A percentile compares a stretch with the other conserved stretches of the same genome.
Evolutionary conservation across 2,888 invertebrate genomes (phyloP).

Genomic region (Cryptophagus acutangulus): DNA sequence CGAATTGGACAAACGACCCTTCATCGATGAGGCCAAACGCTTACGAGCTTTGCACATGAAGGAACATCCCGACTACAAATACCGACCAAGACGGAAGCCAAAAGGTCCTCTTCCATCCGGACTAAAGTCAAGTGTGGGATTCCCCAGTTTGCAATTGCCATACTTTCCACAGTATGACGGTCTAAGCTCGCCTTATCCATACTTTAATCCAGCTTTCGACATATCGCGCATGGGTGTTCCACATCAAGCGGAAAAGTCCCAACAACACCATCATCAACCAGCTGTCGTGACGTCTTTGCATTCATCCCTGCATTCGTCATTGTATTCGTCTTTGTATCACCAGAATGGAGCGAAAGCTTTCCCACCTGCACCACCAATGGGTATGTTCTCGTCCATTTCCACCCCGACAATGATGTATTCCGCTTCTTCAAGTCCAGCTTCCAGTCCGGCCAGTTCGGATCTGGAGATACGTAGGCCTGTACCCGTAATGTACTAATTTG

Average conservation of each 20-base stretch:
- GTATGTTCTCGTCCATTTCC: constrained; percentile 48
- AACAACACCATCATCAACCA: constrained; percentile 28
- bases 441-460: constrained; percentile 44
- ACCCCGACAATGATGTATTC: constrained; percentile 48
- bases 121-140: constrained; percentile 36
- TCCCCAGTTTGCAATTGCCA: constrained; percentile 60
- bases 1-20: constrained; percentile 84
- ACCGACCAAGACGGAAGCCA: constrained; percentile 79
- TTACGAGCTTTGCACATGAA: constrained; percentile 84
- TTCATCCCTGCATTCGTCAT: constrained; percentile 63
- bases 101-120: constrained; percentile 60
- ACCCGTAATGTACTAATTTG: constrained; percentile 62
- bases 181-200: constrained; percentile 60
- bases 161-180: constrained; percentile 60
- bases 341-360: constrained; percentile 51
- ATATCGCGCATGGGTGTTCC: constrained; percentile 38
- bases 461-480: constrained; percentile 62
- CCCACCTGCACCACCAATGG: constrained; percentile 52
- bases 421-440: constrained; percentile 46
- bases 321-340: constrained; percentile 63
- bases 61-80: constrained; percentile 88
- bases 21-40: constrained; percentile 92
- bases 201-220: constrained; percentile 69
- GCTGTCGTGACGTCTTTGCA: constrained; percentile 45
- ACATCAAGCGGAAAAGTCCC: constrained; percentile 34